These are phyloP conservation scores for Octonoba sinensis DNA, from an alignment of 2,888 invertebrate species.

Conservation along the genomic window DNA sequence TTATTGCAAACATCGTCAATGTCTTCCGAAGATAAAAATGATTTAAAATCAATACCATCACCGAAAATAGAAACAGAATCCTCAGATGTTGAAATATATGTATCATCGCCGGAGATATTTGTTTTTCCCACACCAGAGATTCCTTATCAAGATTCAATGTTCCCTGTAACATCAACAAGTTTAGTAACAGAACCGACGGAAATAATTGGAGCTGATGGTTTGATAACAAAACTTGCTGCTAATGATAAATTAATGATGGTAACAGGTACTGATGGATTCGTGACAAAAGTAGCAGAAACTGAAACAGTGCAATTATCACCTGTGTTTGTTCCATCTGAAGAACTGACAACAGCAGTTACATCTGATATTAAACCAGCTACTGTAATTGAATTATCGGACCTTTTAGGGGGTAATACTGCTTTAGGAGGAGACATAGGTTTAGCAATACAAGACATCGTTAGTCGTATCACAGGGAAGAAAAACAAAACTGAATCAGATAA, in stretches of 20 bases:
- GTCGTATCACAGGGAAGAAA: constrained; percentile 65
- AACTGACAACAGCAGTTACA: constrained; percentile 1
- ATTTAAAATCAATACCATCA: neutral
- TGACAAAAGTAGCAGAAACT: constrained; percentile 54
- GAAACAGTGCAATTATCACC: constrained; percentile 34
- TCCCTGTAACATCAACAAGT: constrained; percentile 46
- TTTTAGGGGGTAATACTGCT: constrained; percentile 66
- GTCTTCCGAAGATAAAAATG: neutral
- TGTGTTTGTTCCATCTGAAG: constrained; percentile 25
- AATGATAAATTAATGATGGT: constrained; percentile 50
- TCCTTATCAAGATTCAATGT: constrained; percentile 51
- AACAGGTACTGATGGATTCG: constrained; percentile 61
- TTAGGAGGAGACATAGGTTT: constrained; percentile 67
- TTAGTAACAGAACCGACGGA: constrained; percentile 52
- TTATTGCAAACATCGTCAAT: neutral
- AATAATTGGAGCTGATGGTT: constrained; percentile 54
- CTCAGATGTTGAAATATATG: neutral
- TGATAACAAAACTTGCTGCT: constrained; percentile 44
- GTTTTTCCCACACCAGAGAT: constrained; percentile 46
- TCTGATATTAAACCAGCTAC: constrained; percentile 66
- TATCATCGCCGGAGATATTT: neutral
- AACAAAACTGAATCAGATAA: constrained; percentile 48
- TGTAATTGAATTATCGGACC: constrained; percentile 67
- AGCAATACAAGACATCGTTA: constrained; percentile 67
- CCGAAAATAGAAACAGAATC: neutral